Percentiles rank a stretch among this genome's conserved stretches.
These are phyloP conservation scores for Charina bottae DNA, from an alignment of 2,113 vertebrate genomes.

Conservation along the genomic window DNA sequence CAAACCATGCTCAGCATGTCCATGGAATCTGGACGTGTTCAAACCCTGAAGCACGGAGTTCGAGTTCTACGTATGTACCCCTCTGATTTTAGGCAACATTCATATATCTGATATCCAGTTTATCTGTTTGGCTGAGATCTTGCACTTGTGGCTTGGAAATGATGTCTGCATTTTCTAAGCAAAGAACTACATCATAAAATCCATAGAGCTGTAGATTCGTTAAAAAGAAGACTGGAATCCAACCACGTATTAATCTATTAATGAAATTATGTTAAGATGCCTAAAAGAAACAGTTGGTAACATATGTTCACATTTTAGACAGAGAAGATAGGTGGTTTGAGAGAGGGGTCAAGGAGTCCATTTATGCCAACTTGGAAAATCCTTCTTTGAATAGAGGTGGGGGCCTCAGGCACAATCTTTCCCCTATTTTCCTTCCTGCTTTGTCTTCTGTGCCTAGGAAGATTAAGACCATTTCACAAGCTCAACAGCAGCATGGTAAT, in stretches of 20 bases:
- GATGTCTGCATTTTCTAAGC: neutral
- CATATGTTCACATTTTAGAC: too few relatives aligned
- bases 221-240: neutral
- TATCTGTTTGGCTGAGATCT: too few relatives aligned
- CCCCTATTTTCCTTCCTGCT: too few relatives aligned
- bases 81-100: neutral
- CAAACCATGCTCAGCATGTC: slow-evolving; percentile 84
- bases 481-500: too few relatives aligned
- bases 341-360: too few relatives aligned
- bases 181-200: neutral
- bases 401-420: too few relatives aligned
- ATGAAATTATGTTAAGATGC: neutral
- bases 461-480: too few relatives aligned
- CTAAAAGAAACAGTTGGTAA: neutral
- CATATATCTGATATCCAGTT: neutral
- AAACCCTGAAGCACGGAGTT: slow-evolving; percentile 92
- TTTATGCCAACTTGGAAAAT: too few relatives aligned
- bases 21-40: slow-evolving; percentile 88
- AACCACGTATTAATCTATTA: neutral
- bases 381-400: too few relatives aligned
- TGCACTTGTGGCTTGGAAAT: neutral
- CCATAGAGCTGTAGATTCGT: neutral
- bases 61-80: slow-evolving; percentile 87
- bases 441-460: too few relatives aligned
- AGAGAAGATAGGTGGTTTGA: too few relatives aligned